phyloP scores from a whole-genome alignment of 2,888 invertebrate genomes.

The Chydorus sphaericus region DNA sequence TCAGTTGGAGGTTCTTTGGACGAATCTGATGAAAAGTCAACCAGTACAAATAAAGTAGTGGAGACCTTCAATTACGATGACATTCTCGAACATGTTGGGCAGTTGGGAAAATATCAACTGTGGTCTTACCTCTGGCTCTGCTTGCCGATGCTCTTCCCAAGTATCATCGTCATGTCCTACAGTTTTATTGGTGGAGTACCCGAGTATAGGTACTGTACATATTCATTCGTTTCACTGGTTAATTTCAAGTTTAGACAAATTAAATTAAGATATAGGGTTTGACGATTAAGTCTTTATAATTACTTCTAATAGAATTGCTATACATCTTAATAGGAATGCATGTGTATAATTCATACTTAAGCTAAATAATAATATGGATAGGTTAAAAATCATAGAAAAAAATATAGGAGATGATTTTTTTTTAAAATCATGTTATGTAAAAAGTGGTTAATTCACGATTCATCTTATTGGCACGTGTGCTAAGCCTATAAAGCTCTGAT shows the following conservation, averaged over 20 bases:
- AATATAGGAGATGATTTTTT: too few species aligned
- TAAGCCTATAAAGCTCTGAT: too few species aligned
- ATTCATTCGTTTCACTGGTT: background rate
- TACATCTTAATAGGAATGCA: too few species aligned
- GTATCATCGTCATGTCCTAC: slow-evolving; percentile 2
- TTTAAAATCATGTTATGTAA: slow-evolving; percentile 1
- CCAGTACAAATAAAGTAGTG: background rate
- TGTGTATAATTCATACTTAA: too few species aligned
- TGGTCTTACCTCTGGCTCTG: background rate
- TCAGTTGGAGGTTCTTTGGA: too few species aligned
- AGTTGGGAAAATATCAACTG: slow-evolving; percentile 6
- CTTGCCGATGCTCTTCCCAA: background rate
- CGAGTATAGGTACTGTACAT: slow-evolving; percentile 12
- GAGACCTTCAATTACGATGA: slow-evolving; percentile 9
- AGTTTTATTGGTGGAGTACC: slow-evolving; percentile 9
- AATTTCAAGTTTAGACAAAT: too few species aligned
- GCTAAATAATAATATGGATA: too few species aligned
- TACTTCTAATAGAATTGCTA: too few species aligned
- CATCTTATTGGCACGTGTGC: too few species aligned
- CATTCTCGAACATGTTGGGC: slow-evolving; percentile 5
- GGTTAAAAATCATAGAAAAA: background rate
- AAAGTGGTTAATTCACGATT: too few species aligned
- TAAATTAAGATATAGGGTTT: too few species aligned
- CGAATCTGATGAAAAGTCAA: background rate
- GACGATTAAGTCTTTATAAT: too few species aligned